These are phyloP conservation scores for Agrypnia vestita DNA, from an alignment of 1,140 invertebrate genomes.

Conservation along the genomic window DNA sequence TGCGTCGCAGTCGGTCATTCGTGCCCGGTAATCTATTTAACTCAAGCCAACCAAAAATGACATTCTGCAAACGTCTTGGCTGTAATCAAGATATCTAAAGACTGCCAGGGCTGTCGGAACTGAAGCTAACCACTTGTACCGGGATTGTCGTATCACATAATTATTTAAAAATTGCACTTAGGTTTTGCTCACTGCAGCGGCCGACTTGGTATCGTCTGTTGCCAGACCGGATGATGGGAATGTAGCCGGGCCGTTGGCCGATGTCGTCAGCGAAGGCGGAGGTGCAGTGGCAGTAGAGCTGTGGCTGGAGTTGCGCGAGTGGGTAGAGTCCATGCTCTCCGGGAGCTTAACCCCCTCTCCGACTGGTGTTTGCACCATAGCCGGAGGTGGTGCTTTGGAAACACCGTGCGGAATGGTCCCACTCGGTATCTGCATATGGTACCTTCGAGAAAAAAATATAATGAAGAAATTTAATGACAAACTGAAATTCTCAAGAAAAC, in stretches of 20 bases:
- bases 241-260: neutral
- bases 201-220: constrained; percentile 3
- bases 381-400: constrained; percentile 58
- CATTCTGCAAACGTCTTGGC: too few relatives aligned
- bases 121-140: constrained; percentile 31
- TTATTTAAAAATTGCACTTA: constrained; percentile 55
- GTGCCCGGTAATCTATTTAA: too few relatives aligned
- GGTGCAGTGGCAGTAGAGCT: constrained; percentile 51
- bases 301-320: constrained; percentile 56
- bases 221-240: neutral
- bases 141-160: constrained; percentile 51
- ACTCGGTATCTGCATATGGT: constrained; percentile 61
- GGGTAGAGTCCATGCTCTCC: constrained; percentile 54
- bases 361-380: constrained; percentile 58
- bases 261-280: neutral
- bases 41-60: too few relatives aligned
- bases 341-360: constrained; percentile 58
- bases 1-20: too few relatives aligned
- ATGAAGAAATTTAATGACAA: too few relatives aligned
- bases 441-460: constrained; percentile 50
- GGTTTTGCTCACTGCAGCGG: constrained; percentile 43
- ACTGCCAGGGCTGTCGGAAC: constrained; percentile 3
- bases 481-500: too few relatives aligned
- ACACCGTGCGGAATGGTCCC: constrained; percentile 61
- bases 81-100: constrained; percentile 6